These are phyloP conservation scores for Phenganax subtilis DNA, from an alignment of 92 coral and sea anemone genomes.

Conservation along the genomic window DNA sequence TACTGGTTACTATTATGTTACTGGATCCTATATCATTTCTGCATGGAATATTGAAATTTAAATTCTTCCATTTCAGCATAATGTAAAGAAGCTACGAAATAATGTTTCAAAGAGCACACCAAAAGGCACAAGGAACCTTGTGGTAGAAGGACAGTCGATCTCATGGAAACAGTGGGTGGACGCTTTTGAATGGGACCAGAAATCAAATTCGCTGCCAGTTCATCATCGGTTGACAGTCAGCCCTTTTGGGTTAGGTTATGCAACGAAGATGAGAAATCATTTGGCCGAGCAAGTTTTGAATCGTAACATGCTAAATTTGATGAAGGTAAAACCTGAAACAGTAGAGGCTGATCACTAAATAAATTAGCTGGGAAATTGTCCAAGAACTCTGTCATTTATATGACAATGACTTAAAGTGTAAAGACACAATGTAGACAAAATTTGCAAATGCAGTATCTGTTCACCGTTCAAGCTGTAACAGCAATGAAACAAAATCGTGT, in stretches of 20 bases:
- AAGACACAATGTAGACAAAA: background rate
- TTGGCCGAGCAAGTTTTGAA: slow-evolving; percentile 41
- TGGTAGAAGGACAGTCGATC: slow-evolving; percentile 30
- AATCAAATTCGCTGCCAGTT: slow-evolving; percentile 31
- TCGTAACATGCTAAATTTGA: slow-evolving; percentile 5
- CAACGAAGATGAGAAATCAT: slow-evolving; percentile 43
- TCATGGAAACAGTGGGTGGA: slow-evolving; percentile 44
- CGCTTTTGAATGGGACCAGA: slow-evolving; percentile 55
- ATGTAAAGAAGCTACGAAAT: slow-evolving; percentile 48
- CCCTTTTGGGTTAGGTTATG: slow-evolving; percentile 25
- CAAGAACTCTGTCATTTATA: background rate
- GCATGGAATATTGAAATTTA: background rate
- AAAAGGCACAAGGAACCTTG: slow-evolving; percentile 36
- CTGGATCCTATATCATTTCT: too few species aligned
- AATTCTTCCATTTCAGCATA: slow-evolving; percentile 33
- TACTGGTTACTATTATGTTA: too few species aligned
- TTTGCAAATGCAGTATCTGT: too few species aligned
- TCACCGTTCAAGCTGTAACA: too few species aligned
- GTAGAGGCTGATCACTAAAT: too few species aligned
- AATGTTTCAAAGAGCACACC: slow-evolving; percentile 44
- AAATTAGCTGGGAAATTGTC: background rate
- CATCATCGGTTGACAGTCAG: slow-evolving; percentile 17
- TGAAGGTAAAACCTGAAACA: background rate
- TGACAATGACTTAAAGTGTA: background rate
- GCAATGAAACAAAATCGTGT: too few species aligned